phyloP scores from a whole-genome alignment of 2,888 invertebrate species.

The Pristionchus arcanus region DNA sequence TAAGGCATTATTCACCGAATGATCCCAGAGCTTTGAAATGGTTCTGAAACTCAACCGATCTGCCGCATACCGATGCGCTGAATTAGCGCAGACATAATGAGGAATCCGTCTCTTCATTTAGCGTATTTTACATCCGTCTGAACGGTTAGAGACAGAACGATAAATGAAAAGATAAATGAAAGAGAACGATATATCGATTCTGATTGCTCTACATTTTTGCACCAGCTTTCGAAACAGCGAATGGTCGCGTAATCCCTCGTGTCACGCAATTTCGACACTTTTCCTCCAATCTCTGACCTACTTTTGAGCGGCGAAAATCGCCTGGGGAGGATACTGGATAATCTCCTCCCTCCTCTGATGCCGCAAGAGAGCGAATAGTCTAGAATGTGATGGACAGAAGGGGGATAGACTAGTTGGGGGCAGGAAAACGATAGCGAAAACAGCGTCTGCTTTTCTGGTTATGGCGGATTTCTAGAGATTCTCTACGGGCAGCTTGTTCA shows the following conservation, averaged over 20 bases:
- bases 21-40: not conserved
- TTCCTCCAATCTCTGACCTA: conserved; percentile 15
- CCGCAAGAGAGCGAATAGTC: not conserved
- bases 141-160: too few relatives aligned
- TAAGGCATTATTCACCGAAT: too few relatives aligned
- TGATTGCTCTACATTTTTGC: too few relatives aligned
- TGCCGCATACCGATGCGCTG: not conserved
- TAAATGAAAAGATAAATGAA: too few relatives aligned
- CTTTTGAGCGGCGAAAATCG: not conserved
- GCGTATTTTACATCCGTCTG: too few relatives aligned
- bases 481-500: not conserved
- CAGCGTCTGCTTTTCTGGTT: not conserved
- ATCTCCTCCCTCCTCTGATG: conserved; percentile 1
- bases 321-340: conserved; percentile 38
- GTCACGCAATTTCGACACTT: conserved; percentile 9
- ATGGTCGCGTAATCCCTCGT: conserved; percentile 9
- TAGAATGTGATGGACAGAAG: conserved; percentile 20
- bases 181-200: too few relatives aligned
- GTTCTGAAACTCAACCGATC: not conserved
- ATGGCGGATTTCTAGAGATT: not conserved
- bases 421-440: conserved; percentile 3
- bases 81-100: not conserved
- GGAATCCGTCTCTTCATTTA: too few relatives aligned
- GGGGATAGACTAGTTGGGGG: not conserved
- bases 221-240: not conserved